Conservation (phyloP, 2,113 vertebrate genomes). For the Solea solea region DNA sequence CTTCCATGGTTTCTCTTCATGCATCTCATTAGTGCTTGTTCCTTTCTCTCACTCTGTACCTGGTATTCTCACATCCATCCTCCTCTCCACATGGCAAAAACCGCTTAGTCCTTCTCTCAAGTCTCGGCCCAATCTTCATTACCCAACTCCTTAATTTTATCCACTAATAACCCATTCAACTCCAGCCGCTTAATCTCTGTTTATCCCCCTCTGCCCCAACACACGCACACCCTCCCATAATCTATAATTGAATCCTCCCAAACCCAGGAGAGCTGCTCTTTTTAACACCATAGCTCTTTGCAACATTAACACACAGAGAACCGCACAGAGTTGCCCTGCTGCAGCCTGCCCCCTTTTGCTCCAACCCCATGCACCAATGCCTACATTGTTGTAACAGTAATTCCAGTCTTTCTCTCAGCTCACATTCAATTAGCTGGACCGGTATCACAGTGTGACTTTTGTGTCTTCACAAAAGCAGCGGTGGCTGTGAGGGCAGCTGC, state of each 20-base stretch:
- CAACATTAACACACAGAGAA: slow-evolving; percentile 24
- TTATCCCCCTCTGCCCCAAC: slow-evolving; percentile 19
- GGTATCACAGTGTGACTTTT: slow-evolving; percentile 33
- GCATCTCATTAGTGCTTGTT: slow-evolving; percentile 19
- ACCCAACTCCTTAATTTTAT: slow-evolving; percentile 62
- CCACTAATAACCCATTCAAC: slow-evolving; percentile 75
- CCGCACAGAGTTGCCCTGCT: not conserved
- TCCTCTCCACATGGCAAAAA: slow-evolving; percentile 20
- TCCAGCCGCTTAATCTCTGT: slow-evolving; percentile 59
- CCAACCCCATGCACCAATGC: slow-evolving; percentile 21
- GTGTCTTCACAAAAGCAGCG: slow-evolving; percentile 27
- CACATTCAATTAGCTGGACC: slow-evolving; percentile 61
- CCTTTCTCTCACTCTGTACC: not conserved
- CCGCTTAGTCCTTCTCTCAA: slow-evolving; percentile 13
- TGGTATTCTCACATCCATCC: not conserved
- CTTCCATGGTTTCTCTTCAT: slow-evolving; percentile 1
- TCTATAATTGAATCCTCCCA: slow-evolving; percentile 81
- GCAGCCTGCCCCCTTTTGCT: not conserved
- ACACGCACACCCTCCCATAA: slow-evolving; percentile 52
- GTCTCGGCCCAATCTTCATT: slow-evolving; percentile 67
- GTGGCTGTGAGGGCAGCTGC: not conserved
- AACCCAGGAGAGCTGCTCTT: slow-evolving; percentile 62
- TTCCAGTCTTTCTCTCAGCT: slow-evolving; percentile 44
- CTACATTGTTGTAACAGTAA: slow-evolving; percentile 47
- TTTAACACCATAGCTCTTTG: slow-evolving; percentile 34